These are phyloP conservation scores for Diploptera punctata DNA, from an alignment of 2,888 invertebrate species.

Conservation along the genomic window DNA sequence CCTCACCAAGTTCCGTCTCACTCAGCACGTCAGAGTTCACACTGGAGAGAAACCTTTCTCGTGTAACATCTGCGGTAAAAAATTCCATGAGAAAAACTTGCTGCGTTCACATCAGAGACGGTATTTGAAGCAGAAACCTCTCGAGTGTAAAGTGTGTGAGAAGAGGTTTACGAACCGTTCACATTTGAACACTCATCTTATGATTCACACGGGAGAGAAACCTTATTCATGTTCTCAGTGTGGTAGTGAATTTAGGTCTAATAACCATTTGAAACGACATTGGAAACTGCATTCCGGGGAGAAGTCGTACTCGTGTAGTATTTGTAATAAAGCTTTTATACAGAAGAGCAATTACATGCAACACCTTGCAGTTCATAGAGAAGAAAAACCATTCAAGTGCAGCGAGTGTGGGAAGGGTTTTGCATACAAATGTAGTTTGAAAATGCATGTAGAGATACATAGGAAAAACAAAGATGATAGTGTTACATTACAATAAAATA, in stretches of 20 bases:
- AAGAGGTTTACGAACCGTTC: not conserved
- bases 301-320: not conserved
- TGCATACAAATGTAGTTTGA: conserved; percentile 1
- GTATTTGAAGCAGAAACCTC: not conserved
- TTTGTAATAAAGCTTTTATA: conserved; percentile 5
- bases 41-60: not conserved
- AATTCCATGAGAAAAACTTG: not conserved
- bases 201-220: conserved; percentile 11
- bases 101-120: conserved; percentile 9
- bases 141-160: not conserved
- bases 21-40: not conserved
- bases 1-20: conserved; percentile 5
- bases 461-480: too few species aligned
- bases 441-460: conserved; percentile 6
- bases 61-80: not conserved
- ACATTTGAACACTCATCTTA: not conserved
- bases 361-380: not conserved
- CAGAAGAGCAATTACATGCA: conserved; percentile 20
- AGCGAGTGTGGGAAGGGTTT: conserved; percentile 7
- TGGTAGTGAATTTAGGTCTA: not conserved
- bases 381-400: conserved; percentile 8
- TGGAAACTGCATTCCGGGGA: conserved; percentile 3
- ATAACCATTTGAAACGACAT: conserved; percentile 14
- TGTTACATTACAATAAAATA: too few species aligned
- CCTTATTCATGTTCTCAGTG: not conserved